phyloP scores from a whole-genome alignment of 2,113 vertebrate genomes.

The Phalacrocorax carbo region DNA sequence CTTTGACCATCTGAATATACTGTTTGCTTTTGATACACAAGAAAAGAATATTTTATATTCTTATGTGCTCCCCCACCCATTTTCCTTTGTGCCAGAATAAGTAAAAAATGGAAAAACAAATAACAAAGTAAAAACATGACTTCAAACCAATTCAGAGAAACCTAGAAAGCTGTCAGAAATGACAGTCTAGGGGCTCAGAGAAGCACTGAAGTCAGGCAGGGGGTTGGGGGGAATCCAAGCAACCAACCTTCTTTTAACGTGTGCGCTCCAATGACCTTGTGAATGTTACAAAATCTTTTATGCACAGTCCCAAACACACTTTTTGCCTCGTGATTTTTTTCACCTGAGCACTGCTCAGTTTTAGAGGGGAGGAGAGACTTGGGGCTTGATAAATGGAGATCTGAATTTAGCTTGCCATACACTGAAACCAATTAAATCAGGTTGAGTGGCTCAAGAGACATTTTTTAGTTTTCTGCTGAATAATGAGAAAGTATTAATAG shows the following conservation, averaged over 20 bases:
- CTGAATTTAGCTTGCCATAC: slow-evolving; percentile 56
- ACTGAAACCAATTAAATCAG: slow-evolving; percentile 64
- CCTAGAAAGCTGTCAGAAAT: background rate
- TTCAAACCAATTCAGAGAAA: slow-evolving; percentile 45
- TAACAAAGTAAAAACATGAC: background rate
- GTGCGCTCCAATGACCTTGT: background rate
- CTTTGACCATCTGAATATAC: slow-evolving; percentile 38
- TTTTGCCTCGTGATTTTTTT: background rate
- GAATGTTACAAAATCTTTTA: background rate
- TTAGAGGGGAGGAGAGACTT: background rate
- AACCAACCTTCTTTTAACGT: background rate
- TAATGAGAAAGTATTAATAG: slow-evolving; percentile 67
- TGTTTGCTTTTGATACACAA: slow-evolving; percentile 46
- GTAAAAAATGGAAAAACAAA: background rate
- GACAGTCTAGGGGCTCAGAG: background rate
- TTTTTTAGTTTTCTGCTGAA: slow-evolving; percentile 56
- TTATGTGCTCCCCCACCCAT: background rate
- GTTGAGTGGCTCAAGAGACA: slow-evolving; percentile 27
- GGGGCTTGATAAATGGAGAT: slow-evolving; percentile 50
- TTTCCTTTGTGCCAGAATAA: background rate
- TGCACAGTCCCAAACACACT: background rate
- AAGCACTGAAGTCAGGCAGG: background rate
- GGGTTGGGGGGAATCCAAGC: background rate
- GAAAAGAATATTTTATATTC: slow-evolving; percentile 44
- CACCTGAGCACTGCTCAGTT: background rate